phyloP scores from a whole-genome alignment of 2,797 vertebrate species.

The Diplodus puntazzo region DNA sequence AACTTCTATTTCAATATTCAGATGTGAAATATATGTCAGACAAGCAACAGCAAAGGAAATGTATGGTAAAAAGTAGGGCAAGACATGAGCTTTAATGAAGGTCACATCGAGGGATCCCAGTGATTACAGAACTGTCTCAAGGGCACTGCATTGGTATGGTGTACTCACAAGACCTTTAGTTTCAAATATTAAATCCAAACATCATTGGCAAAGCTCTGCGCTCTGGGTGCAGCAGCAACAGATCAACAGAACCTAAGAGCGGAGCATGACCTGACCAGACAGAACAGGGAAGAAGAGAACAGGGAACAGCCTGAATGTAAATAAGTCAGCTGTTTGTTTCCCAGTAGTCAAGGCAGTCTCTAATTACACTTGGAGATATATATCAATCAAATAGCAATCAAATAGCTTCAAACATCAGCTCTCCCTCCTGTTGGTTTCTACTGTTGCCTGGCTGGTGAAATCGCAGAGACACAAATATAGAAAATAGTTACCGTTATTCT shows the following conservation, averaged over 20 bases:
- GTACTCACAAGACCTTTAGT: background rate
- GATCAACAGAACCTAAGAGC: background rate
- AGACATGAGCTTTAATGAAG: background rate
- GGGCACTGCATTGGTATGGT: background rate
- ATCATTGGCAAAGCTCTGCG: background rate
- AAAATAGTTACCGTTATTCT: background rate
- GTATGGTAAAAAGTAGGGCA: background rate
- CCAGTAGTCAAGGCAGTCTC: slow-evolving; percentile 29
- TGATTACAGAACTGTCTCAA: background rate
- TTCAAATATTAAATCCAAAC: background rate
- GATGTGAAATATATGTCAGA: background rate
- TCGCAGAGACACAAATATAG: background rate
- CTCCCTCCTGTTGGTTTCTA: background rate
- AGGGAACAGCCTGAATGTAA: background rate
- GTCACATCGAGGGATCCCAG: background rate
- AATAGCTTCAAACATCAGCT: background rate
- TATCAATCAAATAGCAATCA: background rate
- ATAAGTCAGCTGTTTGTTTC: slow-evolving; percentile 47
- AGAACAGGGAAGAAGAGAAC: background rate
- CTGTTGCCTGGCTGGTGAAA: background rate
- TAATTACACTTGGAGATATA: slow-evolving; percentile 3
- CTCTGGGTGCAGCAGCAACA: slow-evolving; percentile 4
- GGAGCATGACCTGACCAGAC: background rate
- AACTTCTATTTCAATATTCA: too few relatives aligned
- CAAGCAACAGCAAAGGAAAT: background rate